Evolutionary conservation across 2,113 vertebrate genomes (phyloP), one percentile per base, ranked within the genome.

Genomic region (Gymnarchus niloticus): DNA sequence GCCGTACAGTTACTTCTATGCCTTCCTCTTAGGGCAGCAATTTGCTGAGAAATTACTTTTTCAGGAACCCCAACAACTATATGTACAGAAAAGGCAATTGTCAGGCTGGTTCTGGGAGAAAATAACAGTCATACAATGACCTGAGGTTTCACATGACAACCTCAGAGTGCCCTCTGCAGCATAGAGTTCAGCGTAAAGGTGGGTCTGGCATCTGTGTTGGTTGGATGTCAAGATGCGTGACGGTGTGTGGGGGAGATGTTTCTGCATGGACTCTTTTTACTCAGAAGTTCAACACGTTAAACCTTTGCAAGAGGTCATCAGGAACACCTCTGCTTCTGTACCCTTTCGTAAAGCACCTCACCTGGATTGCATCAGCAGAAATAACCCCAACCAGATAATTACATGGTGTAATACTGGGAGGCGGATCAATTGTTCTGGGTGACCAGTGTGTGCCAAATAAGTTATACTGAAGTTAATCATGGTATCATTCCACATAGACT

Each of bases 21-120:
- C 12, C 80, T 82, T 56, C 25, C 80, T 51, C 80, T 82, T 21
- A 54, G 25, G 52, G 23, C 56, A 46, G 57, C 81, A 59, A 59
- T 83, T 59, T 83, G 56, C 25, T 44, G 28, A 57, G 54, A 21
- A 83, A 83, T 83, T 37, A 83, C 23, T 57, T 83, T 59, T 83
- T 83, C 52, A 59, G 21, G 33, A 83, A 48, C 56, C 59, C 54
- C 37, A n/a, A 46, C 51, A 82, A 51, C 25, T n/a, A 82, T 82
- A 57, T 37, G 44, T 59, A 83, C 54, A 57, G 1, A 25, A 81
- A 83, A 83, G 17, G 7, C n/a, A 3, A 77, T 41, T 77, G 33
- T 14, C 6, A 10, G 14, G 19, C 33, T n/a, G n/a, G n/a, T n/a
- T n/a, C n/a, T n/a, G n/a, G n/a, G n/a, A n/a, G n/a, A n/a, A n/a